A percentile compares a stretch with the other conserved stretches of the same genome.
Conservation (phyloP, 2,797 vertebrate species). For the Salmo trutta region DNA sequence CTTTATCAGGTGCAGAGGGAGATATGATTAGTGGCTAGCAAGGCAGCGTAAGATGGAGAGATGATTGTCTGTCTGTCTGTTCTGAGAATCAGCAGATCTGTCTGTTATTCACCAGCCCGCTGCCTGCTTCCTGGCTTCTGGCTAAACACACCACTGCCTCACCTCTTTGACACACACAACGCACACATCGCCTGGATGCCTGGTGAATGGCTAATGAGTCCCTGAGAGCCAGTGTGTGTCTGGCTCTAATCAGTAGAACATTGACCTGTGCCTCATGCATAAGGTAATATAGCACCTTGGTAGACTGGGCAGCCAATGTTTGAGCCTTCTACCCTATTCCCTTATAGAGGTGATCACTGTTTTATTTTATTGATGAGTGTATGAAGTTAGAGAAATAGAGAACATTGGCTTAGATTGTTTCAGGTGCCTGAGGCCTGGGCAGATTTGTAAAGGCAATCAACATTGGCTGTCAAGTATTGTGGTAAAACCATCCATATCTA, state of each 20-base stretch:
- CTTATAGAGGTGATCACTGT: neutral
- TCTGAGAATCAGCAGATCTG: conserved; percentile 4
- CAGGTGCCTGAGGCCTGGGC: too few relatives aligned
- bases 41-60: too few relatives aligned
- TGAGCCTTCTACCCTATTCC: neutral
- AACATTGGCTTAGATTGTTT: neutral
- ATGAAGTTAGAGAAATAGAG: conserved; percentile 31
- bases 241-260: neutral
- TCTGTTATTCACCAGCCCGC: neutral
- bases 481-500: too few relatives aligned
- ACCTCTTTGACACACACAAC: neutral
- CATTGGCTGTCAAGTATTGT: neutral
- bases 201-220: neutral
- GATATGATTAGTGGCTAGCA: too few relatives aligned
- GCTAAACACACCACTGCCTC: conserved; percentile 13
- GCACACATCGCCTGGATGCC: neutral
- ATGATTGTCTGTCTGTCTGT: neutral
- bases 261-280: neutral
- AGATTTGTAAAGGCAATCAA: neutral
- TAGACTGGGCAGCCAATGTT: neutral
- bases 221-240: neutral
- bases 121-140: neutral
- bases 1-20: too few relatives aligned
- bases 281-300: neutral
- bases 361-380: conserved; percentile 32